Percentiles rank a stretch among this genome's conserved stretches.
These are phyloP conservation scores for Brachirus orientalis DNA, from an alignment of 2,113 vertebrate species.

Conservation along the genomic window DNA sequence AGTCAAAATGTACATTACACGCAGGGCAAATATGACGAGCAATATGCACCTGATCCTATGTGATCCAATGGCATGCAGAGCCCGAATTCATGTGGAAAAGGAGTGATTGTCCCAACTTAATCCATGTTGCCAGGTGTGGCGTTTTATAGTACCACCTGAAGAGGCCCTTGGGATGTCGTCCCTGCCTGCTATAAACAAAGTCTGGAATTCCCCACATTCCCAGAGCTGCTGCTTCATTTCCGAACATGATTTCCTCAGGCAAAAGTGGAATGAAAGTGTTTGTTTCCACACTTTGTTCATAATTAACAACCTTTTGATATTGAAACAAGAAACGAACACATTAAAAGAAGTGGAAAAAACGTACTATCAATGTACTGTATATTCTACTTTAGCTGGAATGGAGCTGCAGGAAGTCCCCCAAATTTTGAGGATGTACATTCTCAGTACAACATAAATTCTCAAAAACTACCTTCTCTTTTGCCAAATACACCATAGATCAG, in stretches of 20 bases:
- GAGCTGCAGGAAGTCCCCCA: too few species aligned
- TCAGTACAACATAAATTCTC: background rate
- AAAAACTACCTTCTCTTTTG: background rate
- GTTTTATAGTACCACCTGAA: slow-evolving; percentile 35
- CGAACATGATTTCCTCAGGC: slow-evolving; percentile 51
- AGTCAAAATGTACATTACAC: background rate
- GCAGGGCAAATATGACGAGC: slow-evolving; percentile 5
- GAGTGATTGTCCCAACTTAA: background rate
- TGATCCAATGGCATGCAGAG: slow-evolving; percentile 11
- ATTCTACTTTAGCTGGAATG: too few species aligned
- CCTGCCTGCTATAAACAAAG: slow-evolving; percentile 36
- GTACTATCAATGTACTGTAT: too few species aligned
- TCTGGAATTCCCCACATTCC: slow-evolving; percentile 75
- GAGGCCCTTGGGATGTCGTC: slow-evolving; percentile 29
- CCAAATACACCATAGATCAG: background rate
- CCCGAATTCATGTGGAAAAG: slow-evolving; percentile 12
- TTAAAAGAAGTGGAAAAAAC: background rate
- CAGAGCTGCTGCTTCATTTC: slow-evolving; percentile 30
- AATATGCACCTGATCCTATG: slow-evolving; percentile 1
- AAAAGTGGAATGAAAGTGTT: slow-evolving; percentile 35
- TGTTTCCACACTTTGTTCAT: slow-evolving; percentile 15
- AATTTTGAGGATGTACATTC: too few species aligned
- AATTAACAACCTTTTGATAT: background rate
- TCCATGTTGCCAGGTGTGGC: slow-evolving; percentile 26
- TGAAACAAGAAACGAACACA: background rate